Conservation (phyloP, 2,888 invertebrate species). For the Lysandra coridon region DNA sequence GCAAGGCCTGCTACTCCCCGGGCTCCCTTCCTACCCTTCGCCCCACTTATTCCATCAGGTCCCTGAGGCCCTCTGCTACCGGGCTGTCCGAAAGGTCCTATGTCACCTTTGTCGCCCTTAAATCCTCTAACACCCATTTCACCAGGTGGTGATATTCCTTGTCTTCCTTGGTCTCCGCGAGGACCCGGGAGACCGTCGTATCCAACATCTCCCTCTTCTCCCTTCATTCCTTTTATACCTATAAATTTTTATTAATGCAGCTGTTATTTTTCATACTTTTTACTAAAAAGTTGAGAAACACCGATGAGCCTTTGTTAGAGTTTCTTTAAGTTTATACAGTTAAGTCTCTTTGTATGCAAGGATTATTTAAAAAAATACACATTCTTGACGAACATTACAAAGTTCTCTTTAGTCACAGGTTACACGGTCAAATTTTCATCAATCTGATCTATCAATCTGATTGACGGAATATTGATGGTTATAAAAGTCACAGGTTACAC, state of each 20-base stretch:
- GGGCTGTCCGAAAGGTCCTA: slow-evolving; percentile 82
- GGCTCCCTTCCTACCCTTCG: slow-evolving; percentile 75
- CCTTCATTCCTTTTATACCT: slow-evolving; percentile 55
- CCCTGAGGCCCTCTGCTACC: slow-evolving; percentile 79
- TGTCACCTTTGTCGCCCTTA: slow-evolving; percentile 83
- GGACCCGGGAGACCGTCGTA: slow-evolving; percentile 59
- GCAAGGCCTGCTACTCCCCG: slow-evolving; percentile 75
- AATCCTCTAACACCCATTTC: slow-evolving; percentile 83
- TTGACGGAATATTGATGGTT: too few relatives aligned
- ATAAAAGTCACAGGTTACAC: too few relatives aligned
- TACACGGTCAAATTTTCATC: too few relatives aligned
- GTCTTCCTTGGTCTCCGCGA: slow-evolving; percentile 60
- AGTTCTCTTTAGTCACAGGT: too few relatives aligned
- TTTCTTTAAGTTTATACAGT: background rate
- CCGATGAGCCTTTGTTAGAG: background rate
- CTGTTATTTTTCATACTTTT: background rate
- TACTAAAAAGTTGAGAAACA: background rate
- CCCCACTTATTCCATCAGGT: slow-evolving; percentile 82
- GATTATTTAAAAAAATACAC: too few relatives aligned
- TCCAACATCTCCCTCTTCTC: slow-evolving; percentile 60
- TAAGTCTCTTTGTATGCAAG: too few relatives aligned
- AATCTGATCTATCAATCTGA: too few relatives aligned
- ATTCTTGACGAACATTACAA: too few relatives aligned
- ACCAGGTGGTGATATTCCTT: slow-evolving; percentile 63
- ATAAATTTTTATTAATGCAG: slow-evolving; percentile 30